phyloP scores from a whole-genome alignment of 2,888 invertebrate genomes.

The Argyresthia goedartella region DNA sequence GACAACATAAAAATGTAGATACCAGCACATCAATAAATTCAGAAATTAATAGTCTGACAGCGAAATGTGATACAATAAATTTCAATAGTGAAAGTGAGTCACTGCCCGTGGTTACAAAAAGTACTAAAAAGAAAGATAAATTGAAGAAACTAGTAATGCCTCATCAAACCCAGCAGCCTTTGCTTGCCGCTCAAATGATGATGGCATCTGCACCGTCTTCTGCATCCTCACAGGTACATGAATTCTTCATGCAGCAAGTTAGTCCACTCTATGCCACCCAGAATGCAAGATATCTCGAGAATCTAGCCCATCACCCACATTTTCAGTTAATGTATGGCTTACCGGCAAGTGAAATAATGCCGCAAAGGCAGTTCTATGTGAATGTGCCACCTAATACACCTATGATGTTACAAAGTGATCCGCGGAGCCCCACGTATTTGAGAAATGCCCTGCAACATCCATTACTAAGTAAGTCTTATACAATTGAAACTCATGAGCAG shows the following conservation, averaged over 20 bases:
- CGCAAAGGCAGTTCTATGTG: conserved; percentile 26
- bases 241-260: conserved; percentile 34
- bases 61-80: conserved; percentile 13
- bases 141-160: conserved; percentile 24
- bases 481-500: conserved; percentile 14
- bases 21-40: background rate
- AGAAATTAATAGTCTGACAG: background rate
- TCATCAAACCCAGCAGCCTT: too few relatives aligned
- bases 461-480: conserved; percentile 33
- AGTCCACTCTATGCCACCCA: conserved; percentile 37
- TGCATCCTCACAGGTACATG: conserved; percentile 21
- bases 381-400: conserved; percentile 14
- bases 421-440: conserved; percentile 14
- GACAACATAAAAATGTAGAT: background rate
- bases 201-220: too few relatives aligned
- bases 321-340: conserved; percentile 33
- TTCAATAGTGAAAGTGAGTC: conserved; percentile 23
- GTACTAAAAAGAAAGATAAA: conserved; percentile 38
- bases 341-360: conserved; percentile 21
- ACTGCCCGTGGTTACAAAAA: conserved; percentile 24
- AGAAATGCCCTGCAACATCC: conserved; percentile 61
- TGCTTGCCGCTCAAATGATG: too few relatives aligned
- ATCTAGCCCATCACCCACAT: conserved; percentile 46
- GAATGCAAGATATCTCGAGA: conserved; percentile 49
- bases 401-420: background rate